These are phyloP conservation scores for Tenrec ecaudatus DNA, from an alignment of 2,113 vertebrate genomes.

Conservation along the genomic window DNA sequence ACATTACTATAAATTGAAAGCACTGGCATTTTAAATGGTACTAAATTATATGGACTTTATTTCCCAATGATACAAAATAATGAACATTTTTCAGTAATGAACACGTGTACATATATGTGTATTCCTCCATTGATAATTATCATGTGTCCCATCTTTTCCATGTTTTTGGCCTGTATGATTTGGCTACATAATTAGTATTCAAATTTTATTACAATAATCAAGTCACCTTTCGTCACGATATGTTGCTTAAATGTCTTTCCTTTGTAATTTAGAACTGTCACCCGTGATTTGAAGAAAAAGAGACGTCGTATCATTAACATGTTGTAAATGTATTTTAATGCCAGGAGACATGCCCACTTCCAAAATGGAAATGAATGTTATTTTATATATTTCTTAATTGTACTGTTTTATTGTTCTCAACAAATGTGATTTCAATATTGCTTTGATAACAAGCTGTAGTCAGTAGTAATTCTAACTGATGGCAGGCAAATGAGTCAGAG, in stretches of 20 bases:
- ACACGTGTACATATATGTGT: not conserved
- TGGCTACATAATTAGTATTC: slow-evolving; percentile 46
- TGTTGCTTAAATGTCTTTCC: slow-evolving; percentile 58
- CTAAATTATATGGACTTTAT: slow-evolving; percentile 18
- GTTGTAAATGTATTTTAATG: slow-evolving; percentile 71
- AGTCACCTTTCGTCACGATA: slow-evolving; percentile 33
- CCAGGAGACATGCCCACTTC: slow-evolving; percentile 77
- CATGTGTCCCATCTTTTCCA: not conserved
- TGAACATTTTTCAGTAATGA: not conserved
- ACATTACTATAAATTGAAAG: not conserved
- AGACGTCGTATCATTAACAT: slow-evolving; percentile 67
- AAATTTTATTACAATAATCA: slow-evolving; percentile 45
- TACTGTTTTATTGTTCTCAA: slow-evolving; percentile 77
- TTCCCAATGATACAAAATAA: not conserved
- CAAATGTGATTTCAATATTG: slow-evolving; percentile 76
- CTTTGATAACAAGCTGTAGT: slow-evolving; percentile 77
- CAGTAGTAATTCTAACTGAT: slow-evolving; percentile 79
- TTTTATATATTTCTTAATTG: slow-evolving; percentile 79
- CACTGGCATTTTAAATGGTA: slow-evolving; percentile 18
- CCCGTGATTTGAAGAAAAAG: slow-evolving; percentile 72
- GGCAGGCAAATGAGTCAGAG: slow-evolving; percentile 73
- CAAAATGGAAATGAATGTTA: slow-evolving; percentile 76
- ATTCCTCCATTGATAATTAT: not conserved
- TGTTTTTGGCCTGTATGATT: not conserved
- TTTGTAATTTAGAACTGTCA: slow-evolving; percentile 57